Percentiles rank a stretch among this genome's conserved stretches.
Conservation (phyloP, 35 echinoderm and acorn worm genomes). For the Eucidaris tribuloides region DNA sequence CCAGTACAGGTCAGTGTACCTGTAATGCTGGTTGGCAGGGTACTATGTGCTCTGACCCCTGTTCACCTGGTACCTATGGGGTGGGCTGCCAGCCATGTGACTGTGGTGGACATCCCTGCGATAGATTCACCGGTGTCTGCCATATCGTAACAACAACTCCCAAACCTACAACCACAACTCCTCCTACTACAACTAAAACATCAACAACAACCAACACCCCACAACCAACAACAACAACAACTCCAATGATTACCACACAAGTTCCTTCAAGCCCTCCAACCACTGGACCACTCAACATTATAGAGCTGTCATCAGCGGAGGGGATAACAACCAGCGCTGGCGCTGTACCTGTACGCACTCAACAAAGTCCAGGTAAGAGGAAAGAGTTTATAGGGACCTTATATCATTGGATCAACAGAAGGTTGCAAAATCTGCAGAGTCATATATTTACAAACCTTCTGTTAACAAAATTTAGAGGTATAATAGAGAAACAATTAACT, state of each 20-base stretch:
- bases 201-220: not conserved
- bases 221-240: not conserved
- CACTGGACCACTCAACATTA: not conserved
- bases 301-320: not conserved
- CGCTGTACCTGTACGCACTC: not conserved
- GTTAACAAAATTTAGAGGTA: not conserved
- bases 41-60: conserved; percentile 35
- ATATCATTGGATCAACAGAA: not conserved
- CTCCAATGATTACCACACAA: not conserved
- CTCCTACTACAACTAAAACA: not conserved
- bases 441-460: not conserved
- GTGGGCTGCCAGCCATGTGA: conserved; percentile 28
- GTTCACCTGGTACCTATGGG: conserved; percentile 50
- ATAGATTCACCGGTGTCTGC: not conserved
- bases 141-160: conserved; percentile 6
- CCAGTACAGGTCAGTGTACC: conserved; percentile 36
- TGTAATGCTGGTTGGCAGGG: conserved; percentile 80
- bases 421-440: not conserved
- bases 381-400: not conserved
- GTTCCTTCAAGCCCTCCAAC: not conserved
- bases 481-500: not conserved
- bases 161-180: conserved; percentile 8
- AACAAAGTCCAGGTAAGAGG: conserved; percentile 2
- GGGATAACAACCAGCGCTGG: conserved; percentile 10
- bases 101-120: not conserved